phyloP scores from a whole-genome alignment of 2,113 vertebrate genomes.

The Trogon melanurus region DNA sequence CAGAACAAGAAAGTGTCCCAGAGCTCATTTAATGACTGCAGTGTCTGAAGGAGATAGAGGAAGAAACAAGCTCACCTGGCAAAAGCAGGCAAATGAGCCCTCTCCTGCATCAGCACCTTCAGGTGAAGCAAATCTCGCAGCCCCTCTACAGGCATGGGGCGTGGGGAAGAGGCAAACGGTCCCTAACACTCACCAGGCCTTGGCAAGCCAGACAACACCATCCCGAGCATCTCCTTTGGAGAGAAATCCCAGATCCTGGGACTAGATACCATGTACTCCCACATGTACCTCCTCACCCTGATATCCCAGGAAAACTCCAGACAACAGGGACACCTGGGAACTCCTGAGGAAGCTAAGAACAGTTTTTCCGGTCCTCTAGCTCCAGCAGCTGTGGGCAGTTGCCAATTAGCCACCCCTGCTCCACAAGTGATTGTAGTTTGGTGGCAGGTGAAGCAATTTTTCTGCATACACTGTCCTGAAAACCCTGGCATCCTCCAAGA shows the following conservation, averaged over 20 bases:
- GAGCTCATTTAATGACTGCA: not conserved
- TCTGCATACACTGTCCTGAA: not conserved
- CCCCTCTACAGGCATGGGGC: not conserved
- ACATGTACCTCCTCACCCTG: not conserved
- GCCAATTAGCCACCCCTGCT: not conserved
- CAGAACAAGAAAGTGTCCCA: not conserved
- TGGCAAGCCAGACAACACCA: not conserved
- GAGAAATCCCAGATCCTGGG: not conserved
- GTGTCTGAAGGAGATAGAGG: not conserved
- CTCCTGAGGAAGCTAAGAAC: not conserved
- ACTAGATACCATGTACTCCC: rapidly evolving
- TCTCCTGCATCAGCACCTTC: not conserved
- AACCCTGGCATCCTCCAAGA: not conserved
- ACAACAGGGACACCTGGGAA: not conserved
- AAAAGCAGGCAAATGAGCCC: not conserved
- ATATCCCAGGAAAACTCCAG: not conserved
- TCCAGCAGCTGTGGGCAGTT: not conserved
- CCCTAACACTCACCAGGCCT: not conserved
- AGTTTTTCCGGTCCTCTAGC: not conserved
- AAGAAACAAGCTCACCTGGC: not conserved
- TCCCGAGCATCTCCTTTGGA: not conserved
- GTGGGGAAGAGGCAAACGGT: not conserved
- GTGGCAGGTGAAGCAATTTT: conserved; percentile 14
- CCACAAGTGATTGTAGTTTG: not conserved
- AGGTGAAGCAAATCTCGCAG: not conserved